Evolutionary conservation across 2,888 invertebrate genomes (phyloP), one percentile per base, ranked within the genome.

Genomic region (Eupithecia pulchellata): DNA sequence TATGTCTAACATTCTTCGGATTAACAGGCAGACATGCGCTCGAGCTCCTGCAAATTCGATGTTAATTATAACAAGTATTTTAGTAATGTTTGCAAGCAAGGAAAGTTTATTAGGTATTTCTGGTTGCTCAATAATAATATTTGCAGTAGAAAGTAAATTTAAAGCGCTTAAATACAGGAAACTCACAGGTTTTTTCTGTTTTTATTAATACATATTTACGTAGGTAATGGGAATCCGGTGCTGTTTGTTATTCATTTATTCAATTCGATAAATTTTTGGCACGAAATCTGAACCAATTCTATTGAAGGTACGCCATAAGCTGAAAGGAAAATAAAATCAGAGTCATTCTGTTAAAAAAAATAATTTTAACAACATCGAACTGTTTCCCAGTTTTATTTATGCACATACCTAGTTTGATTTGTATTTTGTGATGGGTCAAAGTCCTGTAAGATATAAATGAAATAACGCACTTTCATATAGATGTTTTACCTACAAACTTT

Each of bases 31-130:
- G 68, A 36, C 69, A 78, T 78, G 75, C 74, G 77, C 79, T 75
- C 64, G 47, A 52, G 29, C 34, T 75, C 63, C 62, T 47, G 67
- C 63, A 60, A 74, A 72, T 70, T 55, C 65, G 3, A 65, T 64
- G 73, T 66, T 79, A 80, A 79, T 81, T 78, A 70, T 64, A 75
- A 67, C 65, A 64, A 75, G 69, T 70, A 66, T 77, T 79, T 82
- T 79, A 80, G 81, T 79, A 77, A 82, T 71, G 64, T 32, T 64
- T 61, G 39, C 61, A 61, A 30, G 64, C 29, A 66, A 34, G 61
- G 52, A 68, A 71, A 55, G 52, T 73, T 76, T 47, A 63, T 68
- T 29, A 52, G 58, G 55, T 11, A 20, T 17, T 17, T 29, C 17
- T 57, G n/a, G 14, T 27, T 8, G n/a, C 9, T 42, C 42, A 42